phyloP scores from a whole-genome alignment of 1,140 invertebrate species.

The Microplitis demolitor region DNA sequence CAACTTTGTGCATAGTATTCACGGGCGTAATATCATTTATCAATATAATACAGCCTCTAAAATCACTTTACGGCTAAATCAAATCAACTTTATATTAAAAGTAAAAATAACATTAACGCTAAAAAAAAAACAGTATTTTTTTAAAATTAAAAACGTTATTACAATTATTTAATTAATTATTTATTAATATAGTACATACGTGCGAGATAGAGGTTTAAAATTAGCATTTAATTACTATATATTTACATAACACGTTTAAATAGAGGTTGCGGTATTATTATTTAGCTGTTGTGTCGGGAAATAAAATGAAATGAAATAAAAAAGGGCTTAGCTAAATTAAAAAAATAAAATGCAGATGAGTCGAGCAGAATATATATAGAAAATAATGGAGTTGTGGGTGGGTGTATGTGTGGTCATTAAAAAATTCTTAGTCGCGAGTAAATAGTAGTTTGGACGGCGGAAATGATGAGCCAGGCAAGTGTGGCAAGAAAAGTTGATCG shows the following conservation, averaged over 20 bases:
- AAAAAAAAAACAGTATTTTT: neutral
- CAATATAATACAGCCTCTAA: slow-evolving; percentile 33
- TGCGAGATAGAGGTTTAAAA: too few species aligned
- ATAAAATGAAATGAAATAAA: too few species aligned
- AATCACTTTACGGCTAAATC: slow-evolving; percentile 35
- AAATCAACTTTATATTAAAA: slow-evolving; percentile 1
- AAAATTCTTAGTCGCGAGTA: slow-evolving; percentile 1
- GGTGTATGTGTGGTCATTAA: neutral
- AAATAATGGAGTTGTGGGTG: neutral
- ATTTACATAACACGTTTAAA: too few species aligned
- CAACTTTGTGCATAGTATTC: slow-evolving; percentile 28
- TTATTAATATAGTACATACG: too few species aligned
- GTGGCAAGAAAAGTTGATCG: slow-evolving; percentile 15
- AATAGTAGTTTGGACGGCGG: slow-evolving; percentile 3
- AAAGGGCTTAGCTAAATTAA: too few species aligned
- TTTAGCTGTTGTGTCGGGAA: too few species aligned
- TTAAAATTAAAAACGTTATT: neutral
- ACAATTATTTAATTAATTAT: too few species aligned
- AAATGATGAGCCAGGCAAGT: slow-evolving; percentile 13
- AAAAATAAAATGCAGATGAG: too few species aligned
- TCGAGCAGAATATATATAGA: too few species aligned
- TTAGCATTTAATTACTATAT: too few species aligned
- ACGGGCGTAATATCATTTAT: slow-evolving; percentile 37
- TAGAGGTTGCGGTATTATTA: too few species aligned
- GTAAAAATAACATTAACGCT: neutral